A percentile compares a stretch with the other conserved stretches of the same genome.
phyloP scores from a whole-genome alignment of 2,113 vertebrate genomes.

The Phyllostomus discolor region DNA sequence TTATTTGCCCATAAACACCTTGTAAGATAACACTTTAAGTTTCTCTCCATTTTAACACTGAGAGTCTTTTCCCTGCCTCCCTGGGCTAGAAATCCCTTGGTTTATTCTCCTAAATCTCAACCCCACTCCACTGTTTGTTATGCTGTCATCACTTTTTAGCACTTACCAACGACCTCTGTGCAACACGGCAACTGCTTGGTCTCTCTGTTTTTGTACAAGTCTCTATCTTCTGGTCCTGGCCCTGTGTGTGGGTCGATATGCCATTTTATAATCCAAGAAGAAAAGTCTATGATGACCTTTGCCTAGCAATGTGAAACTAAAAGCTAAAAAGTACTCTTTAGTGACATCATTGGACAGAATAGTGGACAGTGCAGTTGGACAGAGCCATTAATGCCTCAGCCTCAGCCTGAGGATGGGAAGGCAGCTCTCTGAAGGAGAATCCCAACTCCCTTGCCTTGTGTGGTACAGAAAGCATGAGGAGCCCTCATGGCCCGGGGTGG shows the following conservation, averaged over 20 bases:
- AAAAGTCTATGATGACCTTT: background rate
- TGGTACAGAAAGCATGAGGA: background rate
- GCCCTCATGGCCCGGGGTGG: background rate
- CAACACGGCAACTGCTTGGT: background rate
- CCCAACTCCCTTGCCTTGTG: background rate
- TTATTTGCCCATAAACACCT: background rate
- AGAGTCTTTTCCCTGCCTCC: background rate
- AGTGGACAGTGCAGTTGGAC: background rate
- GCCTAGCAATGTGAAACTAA: background rate
- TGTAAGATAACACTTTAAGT: background rate
- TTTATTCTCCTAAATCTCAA: background rate
- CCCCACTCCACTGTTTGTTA: background rate
- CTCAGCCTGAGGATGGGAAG: background rate
- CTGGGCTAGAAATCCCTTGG: background rate
- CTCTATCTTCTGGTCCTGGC: background rate
- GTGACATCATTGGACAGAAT: background rate
- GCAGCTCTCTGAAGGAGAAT: background rate
- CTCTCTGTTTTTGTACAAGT: background rate
- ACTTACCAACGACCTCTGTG: background rate
- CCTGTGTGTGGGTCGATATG: background rate
- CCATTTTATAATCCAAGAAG: background rate
- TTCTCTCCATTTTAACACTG: background rate
- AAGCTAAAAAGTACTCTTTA: background rate
- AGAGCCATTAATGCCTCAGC: background rate
- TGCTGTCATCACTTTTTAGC: background rate